Base-by-base conservation (phyloP, 1,140 invertebrate genomes). In the Tetragnatha versicolor region DNA sequence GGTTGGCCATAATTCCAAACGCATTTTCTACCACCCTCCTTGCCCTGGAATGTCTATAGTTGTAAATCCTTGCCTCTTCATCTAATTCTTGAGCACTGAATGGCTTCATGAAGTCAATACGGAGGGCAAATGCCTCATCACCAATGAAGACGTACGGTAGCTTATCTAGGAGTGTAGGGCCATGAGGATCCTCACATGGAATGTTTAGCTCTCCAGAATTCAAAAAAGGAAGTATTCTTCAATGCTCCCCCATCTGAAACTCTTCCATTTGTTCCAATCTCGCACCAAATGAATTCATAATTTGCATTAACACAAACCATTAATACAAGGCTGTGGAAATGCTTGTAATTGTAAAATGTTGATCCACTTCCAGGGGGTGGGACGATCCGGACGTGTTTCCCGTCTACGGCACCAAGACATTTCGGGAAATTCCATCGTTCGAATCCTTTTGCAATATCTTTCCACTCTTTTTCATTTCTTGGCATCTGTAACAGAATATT, bases 311-410 rank as follows among this genome's bases (percentile, higher is more conserved):
- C 87, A 14, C 88, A 45, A 5, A 85, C 88, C 58, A 88, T 80
- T 22, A 90, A 81, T 33, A 89, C 86, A 70, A 89, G 85, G 60
- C 85, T 87, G 82, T 86, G 86, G 58, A 79, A 84, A 31, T 83
- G 81, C 76, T 89, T 89, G 75, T 89, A 89, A 81, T 89, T 89
- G 51, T 83, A 87, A 85, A 84, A 89, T 9, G 84, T 80, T 7
- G 83, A 82, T 69, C 88, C 88, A 79, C 82, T 84, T 47, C 84
- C 80, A 22, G 51, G 17, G 4, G 47, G 47, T n/a, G 5, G 5
- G 6, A 51, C 6, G 3, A 58, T 58, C 7, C 5, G 6, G 31
- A 58, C 17, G 31, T 58, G 53, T 27, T 58, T 58, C 25, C 53
- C 53, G 20, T 31, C 12, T 5, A 58, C n/a, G 3, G 55, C 9